Evolutionary conservation across 2,888 invertebrate species (phyloP).

Genomic region (Acrobasis suavella): DNA sequence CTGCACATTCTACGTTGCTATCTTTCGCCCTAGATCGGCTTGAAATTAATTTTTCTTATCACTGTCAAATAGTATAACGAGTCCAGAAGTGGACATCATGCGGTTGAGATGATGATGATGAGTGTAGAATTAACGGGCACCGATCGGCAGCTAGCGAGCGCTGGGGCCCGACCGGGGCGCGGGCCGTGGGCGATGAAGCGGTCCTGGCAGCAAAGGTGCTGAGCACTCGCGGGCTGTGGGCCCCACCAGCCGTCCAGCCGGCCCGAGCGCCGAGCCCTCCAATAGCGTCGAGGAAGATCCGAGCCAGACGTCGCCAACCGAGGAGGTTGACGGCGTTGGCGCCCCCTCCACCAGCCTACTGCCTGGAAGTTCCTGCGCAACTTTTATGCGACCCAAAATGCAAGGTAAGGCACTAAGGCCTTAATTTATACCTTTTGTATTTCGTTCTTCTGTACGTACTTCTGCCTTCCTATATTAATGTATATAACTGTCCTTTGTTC

Average conservation of each 20-base stretch:
- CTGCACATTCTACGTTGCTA: too few species aligned
- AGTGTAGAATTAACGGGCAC: slow-evolving; percentile 60
- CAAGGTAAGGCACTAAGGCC: slow-evolving; percentile 52
- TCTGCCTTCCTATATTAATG: too few species aligned
- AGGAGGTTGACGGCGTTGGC: slow-evolving; percentile 53
- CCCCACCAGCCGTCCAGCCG: slow-evolving; percentile 35
- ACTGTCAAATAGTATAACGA: neutral
- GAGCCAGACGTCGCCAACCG: slow-evolving; percentile 68
- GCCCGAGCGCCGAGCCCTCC: slow-evolving; percentile 56
- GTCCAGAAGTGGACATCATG: too few species aligned
- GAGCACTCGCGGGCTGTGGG: slow-evolving; percentile 59
- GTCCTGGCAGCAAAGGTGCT: slow-evolving; percentile 58
- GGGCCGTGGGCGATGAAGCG: slow-evolving; percentile 58
- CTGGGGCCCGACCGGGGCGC: slow-evolving; percentile 67
- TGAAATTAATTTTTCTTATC: too few species aligned
- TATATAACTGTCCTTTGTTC: too few species aligned
- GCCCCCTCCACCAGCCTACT: slow-evolving; percentile 63
- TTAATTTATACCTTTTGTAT: too few species aligned
- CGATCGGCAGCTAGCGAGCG: slow-evolving; percentile 81
- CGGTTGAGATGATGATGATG: neutral
- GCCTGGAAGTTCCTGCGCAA: slow-evolving; percentile 63
- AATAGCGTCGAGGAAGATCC: slow-evolving; percentile 62
- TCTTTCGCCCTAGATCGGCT: too few species aligned
- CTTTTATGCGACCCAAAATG: slow-evolving; percentile 70
- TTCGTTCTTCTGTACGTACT: too few species aligned